A percentile compares a stretch with the other conserved stretches of the same genome.
phyloP scores from a whole-genome alignment of 1,140 invertebrate genomes.

The Rhyzopertha dominica region DNA sequence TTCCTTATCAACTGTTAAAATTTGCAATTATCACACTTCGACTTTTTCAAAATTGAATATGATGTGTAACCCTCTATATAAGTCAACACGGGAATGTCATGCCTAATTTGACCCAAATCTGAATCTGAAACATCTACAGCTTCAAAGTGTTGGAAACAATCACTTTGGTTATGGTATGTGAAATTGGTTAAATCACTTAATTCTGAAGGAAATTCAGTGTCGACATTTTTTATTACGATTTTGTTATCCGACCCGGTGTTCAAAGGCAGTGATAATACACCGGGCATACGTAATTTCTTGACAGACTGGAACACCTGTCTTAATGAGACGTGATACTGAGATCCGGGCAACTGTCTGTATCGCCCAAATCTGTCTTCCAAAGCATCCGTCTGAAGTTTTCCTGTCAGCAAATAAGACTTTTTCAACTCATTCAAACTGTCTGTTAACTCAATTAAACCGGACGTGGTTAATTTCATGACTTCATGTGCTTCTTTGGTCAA shows the following conservation, averaged over 20 bases:
- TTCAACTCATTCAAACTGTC: conserved; percentile 6
- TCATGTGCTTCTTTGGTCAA: not conserved
- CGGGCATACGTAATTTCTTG: not conserved
- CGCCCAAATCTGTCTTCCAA: conserved; percentile 7
- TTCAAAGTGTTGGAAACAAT: not conserved
- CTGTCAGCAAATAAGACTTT: not conserved
- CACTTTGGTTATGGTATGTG: not conserved
- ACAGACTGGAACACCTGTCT: not conserved
- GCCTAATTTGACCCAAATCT: not conserved
- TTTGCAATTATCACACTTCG: not conserved
- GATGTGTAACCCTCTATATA: not conserved
- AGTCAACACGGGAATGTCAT: not conserved
- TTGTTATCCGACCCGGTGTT: not conserved
- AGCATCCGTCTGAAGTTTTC: conserved; percentile 9
- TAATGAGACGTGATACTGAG: not conserved
- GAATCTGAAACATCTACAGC: not conserved
- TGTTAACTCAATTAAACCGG: conserved; percentile 1
- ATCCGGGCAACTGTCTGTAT: not conserved
- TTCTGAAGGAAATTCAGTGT: not conserved
- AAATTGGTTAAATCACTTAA: not conserved
- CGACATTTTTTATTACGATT: not conserved
- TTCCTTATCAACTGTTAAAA: not conserved
- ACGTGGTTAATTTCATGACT: conserved; percentile 2
- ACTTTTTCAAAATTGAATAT: conserved; percentile 3
- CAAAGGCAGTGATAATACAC: conserved; percentile 1